Evolutionary conservation across 2,888 invertebrate species (phyloP).

Genomic region (Sarcophaga carnaria): DNA sequence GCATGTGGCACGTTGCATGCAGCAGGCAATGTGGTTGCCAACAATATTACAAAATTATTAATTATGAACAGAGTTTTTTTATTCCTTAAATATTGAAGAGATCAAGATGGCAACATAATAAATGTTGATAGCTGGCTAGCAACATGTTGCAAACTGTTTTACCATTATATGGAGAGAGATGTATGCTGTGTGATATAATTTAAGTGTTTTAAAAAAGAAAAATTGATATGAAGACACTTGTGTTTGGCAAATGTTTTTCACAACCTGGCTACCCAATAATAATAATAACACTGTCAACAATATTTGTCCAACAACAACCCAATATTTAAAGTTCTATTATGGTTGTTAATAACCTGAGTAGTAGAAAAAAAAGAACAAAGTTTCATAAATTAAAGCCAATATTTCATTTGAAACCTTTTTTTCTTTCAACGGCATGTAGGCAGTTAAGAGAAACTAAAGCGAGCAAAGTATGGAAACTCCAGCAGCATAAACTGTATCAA

Average conservation of each 20-base stretch:
- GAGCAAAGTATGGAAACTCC: constrained; percentile 22
- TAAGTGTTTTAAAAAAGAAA: background rate
- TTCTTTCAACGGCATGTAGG: background rate
- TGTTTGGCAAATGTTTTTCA: background rate
- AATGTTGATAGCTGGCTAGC: background rate
- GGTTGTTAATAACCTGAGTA: background rate
- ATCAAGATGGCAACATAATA: background rate
- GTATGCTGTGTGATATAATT: background rate
- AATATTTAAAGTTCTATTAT: background rate
- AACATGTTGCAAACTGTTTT: background rate
- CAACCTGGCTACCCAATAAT: background rate
- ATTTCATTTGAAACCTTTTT: background rate
- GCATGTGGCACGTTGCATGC: background rate
- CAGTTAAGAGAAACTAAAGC: background rate
- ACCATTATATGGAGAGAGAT: too few relatives aligned
- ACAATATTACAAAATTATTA: constrained; percentile 14
- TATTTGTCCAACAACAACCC: background rate
- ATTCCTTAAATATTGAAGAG: background rate
- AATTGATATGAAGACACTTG: background rate
- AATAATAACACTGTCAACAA: background rate
- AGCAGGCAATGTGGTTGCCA: constrained; percentile 12
- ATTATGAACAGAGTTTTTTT: background rate
- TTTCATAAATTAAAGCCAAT: background rate
- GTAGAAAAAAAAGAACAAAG: background rate
- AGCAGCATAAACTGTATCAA: constrained; percentile 55